Evolutionary conservation across 1,140 invertebrate species (phyloP).

Genomic region (Conus ventricosus): DNA sequence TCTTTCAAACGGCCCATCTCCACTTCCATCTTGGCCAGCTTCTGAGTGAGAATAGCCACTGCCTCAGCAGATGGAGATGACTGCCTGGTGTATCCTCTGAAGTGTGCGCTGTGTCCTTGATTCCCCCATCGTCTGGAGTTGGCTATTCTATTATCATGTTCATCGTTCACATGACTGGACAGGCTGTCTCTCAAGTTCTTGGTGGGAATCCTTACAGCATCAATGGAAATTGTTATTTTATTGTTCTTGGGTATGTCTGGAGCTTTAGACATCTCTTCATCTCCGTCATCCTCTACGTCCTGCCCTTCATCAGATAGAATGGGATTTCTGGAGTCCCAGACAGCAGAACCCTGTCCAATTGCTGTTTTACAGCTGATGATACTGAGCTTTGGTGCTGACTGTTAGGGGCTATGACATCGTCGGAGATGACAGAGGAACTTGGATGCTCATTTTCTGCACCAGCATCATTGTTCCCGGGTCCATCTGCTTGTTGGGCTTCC

Average conservation of each 20-base stretch:
- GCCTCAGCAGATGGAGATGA: background rate
- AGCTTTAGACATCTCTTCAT: background rate
- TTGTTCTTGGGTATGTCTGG: background rate
- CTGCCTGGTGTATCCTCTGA: background rate
- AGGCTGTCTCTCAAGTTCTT: background rate
- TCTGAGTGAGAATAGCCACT: background rate
- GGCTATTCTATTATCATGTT: background rate
- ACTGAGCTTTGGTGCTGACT: background rate
- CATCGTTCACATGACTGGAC: background rate
- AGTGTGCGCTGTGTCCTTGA: background rate
- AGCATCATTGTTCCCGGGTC: background rate
- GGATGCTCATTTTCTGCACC: background rate
- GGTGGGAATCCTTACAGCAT: background rate
- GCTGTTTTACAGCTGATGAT: background rate
- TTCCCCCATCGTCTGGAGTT: background rate
- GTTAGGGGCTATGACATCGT: too few relatives aligned
- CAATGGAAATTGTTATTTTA: slow-evolving; percentile 21
- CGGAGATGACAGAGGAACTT: background rate
- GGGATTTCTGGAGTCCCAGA: background rate
- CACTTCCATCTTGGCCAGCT: slow-evolving; percentile 8
- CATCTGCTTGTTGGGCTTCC: background rate
- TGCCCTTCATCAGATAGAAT: background rate
- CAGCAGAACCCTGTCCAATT: background rate
- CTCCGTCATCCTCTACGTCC: background rate
- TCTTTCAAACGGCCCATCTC: slow-evolving; percentile 28